Evolutionary conservation across 1,140 invertebrate genomes (phyloP).

Genomic region (Pseudoatta argentina): DNA sequence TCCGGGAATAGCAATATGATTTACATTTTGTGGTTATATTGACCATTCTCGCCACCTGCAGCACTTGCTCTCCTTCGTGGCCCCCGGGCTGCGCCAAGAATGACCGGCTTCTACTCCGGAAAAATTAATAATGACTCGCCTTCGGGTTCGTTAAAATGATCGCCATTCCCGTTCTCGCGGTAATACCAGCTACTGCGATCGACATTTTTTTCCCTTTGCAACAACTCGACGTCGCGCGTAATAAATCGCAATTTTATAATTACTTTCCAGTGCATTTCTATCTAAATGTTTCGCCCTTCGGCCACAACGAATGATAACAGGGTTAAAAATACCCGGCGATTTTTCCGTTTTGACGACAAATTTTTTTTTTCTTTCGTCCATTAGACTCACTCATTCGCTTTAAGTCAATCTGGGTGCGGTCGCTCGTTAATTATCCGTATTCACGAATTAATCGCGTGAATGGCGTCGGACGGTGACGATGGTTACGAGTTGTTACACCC

Average conservation of each 20-base stretch:
- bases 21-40: constrained; percentile 87
- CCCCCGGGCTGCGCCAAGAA: constrained; percentile 76
- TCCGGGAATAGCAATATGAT: constrained; percentile 84
- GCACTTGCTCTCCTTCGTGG: constrained; percentile 76
- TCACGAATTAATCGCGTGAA: constrained; percentile 34
- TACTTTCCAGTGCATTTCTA: constrained; percentile 24
- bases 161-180: constrained; percentile 37
- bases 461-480: background rate
- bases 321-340: constrained; percentile 1
- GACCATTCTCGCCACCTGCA: constrained; percentile 86
- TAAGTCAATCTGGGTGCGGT: background rate
- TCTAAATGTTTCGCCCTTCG: background rate
- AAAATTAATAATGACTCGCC: constrained; percentile 83
- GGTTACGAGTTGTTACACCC: constrained; percentile 15
- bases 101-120: constrained; percentile 80
- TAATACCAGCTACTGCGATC: constrained; percentile 20
- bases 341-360: constrained; percentile 14
- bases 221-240: constrained; percentile 13
- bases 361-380: background rate
- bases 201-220: constrained; percentile 19
- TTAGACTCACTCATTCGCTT: background rate
- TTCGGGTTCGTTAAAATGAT: constrained; percentile 64
- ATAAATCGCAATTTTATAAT: constrained; percentile 47
- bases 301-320: constrained; percentile 2
- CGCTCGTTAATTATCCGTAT: constrained; percentile 31